These are phyloP conservation scores for Aricia artaxerxes DNA, from an alignment of 2,888 invertebrate species.

Conservation along the genomic window DNA sequence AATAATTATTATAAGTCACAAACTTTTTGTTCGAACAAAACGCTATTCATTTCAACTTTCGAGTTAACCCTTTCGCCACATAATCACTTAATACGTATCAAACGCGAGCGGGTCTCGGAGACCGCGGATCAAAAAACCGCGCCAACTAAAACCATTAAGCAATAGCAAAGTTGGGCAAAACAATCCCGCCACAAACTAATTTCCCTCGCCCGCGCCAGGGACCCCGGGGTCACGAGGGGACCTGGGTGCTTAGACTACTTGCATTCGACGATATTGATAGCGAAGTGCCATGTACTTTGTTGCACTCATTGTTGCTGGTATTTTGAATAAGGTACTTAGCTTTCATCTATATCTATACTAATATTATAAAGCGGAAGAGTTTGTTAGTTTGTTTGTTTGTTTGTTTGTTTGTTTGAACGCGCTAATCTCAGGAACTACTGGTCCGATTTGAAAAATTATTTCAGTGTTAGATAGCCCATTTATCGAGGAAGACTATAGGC, in stretches of 20 bases:
- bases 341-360: too few species aligned
- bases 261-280: too few species aligned
- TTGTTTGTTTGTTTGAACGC: too few species aligned
- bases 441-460: too few species aligned
- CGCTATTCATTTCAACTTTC: neutral
- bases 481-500: too few species aligned
- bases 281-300: too few species aligned
- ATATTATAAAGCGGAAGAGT: too few species aligned
- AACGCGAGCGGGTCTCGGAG: neutral
- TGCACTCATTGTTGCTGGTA: too few species aligned
- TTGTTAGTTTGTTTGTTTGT: too few species aligned
- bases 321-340: too few species aligned
- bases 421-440: too few species aligned
- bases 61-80: slow-evolving; percentile 2
- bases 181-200: slow-evolving; percentile 12
- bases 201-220: neutral
- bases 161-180: neutral
- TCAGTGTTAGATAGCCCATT: too few species aligned
- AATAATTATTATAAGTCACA: neutral
- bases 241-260: neutral
- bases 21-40: neutral
- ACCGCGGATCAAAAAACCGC: slow-evolving; percentile 2
- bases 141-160: slow-evolving; percentile 7
- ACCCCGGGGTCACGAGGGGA: neutral
- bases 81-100: slow-evolving; percentile 19